phyloP scores from a whole-genome alignment of 2,113 vertebrate species.

The Ailuropoda melanoleuca region DNA sequence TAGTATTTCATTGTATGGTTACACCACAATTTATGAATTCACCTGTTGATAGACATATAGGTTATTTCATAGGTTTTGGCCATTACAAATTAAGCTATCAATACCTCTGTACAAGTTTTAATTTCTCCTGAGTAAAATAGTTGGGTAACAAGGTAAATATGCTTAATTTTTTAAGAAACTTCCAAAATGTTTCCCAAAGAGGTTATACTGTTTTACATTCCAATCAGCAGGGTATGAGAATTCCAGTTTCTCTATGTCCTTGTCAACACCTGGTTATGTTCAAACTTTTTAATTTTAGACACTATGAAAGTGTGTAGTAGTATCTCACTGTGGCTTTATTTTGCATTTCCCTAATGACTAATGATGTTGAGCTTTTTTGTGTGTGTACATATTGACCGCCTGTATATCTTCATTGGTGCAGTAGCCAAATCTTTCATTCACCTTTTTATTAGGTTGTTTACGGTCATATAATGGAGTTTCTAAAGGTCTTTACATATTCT shows the following conservation, averaged over 20 bases:
- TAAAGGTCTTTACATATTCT: slow-evolving; percentile 3
- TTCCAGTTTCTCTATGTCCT: background rate
- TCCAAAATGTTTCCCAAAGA: background rate
- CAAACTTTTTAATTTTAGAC: background rate
- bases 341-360: background rate
- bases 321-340: background rate
- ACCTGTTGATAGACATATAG: background rate
- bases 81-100: background rate
- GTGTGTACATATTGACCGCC: background rate
- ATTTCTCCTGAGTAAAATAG: background rate
- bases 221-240: background rate
- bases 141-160: background rate
- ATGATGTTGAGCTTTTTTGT: background rate
- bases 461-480: background rate
- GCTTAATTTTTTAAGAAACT: slow-evolving; percentile 20
- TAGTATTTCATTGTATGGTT: background rate
- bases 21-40: background rate
- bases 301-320: background rate
- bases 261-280: background rate
- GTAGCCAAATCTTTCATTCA: background rate
- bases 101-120: background rate
- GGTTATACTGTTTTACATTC: background rate
- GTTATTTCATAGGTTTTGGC: background rate
- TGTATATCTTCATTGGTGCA: background rate
- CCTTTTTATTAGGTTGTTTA: background rate